Evolutionary conservation across 2,113 vertebrate species (phyloP).

Genomic region (Brachyistius frenatus): DNA sequence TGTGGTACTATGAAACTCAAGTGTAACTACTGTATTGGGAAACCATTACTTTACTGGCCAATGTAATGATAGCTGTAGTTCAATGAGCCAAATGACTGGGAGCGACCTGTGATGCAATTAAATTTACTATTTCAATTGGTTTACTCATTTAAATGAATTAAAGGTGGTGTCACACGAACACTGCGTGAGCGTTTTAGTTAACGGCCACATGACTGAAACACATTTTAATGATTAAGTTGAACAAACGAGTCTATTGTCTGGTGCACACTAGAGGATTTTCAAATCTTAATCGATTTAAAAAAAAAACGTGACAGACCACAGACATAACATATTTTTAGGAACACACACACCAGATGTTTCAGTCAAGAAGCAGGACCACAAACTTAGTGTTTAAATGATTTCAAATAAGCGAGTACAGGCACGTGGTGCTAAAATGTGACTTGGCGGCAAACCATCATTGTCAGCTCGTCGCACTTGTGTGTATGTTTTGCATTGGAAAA

Average conservation of each 20-base stretch:
- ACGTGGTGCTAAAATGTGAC: too few species aligned
- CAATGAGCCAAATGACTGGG: conserved; percentile 57
- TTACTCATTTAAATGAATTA: conserved; percentile 36
- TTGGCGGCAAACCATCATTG: too few species aligned
- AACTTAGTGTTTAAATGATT: too few species aligned
- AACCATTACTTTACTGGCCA: conserved; percentile 39
- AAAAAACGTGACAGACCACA: too few species aligned
- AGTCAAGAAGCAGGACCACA: too few species aligned
- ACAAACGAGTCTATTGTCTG: neutral
- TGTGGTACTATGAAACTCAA: conserved; percentile 39
- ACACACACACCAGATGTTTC: too few species aligned
- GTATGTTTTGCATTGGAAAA: too few species aligned
- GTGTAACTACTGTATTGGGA: conserved; percentile 49
- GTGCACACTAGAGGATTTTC: too few species aligned
- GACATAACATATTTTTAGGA: too few species aligned
- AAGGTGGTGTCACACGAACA: neutral
- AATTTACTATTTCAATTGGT: conserved; percentile 42
- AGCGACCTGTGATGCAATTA: conserved; percentile 31
- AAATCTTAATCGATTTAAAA: too few species aligned
- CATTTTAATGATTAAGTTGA: neutral
- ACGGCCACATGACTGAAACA: neutral
- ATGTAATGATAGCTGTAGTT: conserved; percentile 48
- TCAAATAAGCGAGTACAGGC: too few species aligned
- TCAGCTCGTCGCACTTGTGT: too few species aligned
- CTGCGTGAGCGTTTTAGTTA: conserved; percentile 12